Conservation (phyloP, 2,888 invertebrate species). For the Perizoma affinitatum region DNA sequence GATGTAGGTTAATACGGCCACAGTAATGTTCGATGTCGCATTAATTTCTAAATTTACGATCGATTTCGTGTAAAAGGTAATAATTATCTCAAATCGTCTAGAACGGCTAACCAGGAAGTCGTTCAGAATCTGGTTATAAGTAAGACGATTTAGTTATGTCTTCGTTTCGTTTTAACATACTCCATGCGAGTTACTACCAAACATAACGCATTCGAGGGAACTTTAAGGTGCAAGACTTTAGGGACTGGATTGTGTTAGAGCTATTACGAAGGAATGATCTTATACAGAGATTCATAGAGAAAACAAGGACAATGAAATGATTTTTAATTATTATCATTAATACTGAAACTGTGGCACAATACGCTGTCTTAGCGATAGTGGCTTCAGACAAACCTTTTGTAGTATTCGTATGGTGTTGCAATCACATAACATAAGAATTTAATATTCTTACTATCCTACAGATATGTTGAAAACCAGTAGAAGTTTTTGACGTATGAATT, state of each 20-base stretch:
- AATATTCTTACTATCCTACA: not conserved
- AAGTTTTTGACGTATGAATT: not conserved
- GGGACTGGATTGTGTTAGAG: not conserved
- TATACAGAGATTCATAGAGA: not conserved
- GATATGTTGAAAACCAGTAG: not conserved
- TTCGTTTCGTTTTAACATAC: no score
- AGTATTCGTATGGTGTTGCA: no score
- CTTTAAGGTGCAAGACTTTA: no score
- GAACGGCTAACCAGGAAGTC: constrained; percentile 15
- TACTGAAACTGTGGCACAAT: no score
- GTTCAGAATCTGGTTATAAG: constrained; percentile 3
- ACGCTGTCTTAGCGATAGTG: no score
- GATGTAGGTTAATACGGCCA: constrained; percentile 29
- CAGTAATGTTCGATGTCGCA: constrained; percentile 27
- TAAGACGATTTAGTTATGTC: not conserved
- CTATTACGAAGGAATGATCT: not conserved
- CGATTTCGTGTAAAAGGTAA: constrained; percentile 22
- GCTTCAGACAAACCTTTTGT: no score
- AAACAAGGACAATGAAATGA: not conserved
- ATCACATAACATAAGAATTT: no score
- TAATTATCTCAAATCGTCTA: constrained; percentile 16
- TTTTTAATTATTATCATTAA: no score
- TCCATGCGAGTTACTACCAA: no score
- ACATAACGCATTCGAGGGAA: no score
- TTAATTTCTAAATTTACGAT: constrained; percentile 26